Evolutionary conservation across 2,797 vertebrate genomes (phyloP).

Genomic region (Vireo griseus): DNA sequence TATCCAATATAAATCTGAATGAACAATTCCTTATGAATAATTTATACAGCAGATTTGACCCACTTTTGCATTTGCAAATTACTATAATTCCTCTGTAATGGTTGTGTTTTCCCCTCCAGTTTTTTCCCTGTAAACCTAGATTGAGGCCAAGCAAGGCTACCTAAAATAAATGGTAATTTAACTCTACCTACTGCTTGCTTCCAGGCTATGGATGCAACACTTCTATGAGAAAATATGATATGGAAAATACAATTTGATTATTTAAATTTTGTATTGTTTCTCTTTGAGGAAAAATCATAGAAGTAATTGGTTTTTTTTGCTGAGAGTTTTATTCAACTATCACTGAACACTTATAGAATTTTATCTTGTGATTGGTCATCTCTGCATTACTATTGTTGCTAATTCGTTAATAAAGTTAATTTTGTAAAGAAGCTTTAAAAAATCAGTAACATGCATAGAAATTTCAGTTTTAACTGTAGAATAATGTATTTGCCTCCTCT

Average conservation of each 20-base stretch:
- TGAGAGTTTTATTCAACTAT: neutral
- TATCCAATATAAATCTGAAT: neutral
- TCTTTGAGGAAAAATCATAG: neutral
- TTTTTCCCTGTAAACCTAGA: neutral
- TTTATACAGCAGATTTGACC: constrained; percentile 27
- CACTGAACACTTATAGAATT: neutral
- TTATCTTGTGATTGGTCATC: neutral
- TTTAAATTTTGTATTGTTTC: neutral
- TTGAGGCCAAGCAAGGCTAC: neutral
- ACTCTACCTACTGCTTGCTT: neutral
- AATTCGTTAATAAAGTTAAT: neutral
- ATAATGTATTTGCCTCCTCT: neutral
- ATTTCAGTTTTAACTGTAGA: neutral
- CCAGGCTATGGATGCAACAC: neutral
- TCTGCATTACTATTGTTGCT: neutral
- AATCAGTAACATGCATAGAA: neutral
- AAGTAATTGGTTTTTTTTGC: neutral
- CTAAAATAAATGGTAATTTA: constrained; percentile 1
- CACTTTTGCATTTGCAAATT: constrained; percentile 34
- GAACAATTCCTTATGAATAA: constrained; percentile 41
- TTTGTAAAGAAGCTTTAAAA: neutral
- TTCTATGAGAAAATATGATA: neutral
- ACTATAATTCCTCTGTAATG: neutral
- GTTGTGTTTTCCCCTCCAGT: neutral
- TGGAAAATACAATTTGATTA: neutral